These are phyloP conservation scores for Threskiornis aethiopicus DNA, from an alignment of 2,797 vertebrate species.

Conservation along the genomic window DNA sequence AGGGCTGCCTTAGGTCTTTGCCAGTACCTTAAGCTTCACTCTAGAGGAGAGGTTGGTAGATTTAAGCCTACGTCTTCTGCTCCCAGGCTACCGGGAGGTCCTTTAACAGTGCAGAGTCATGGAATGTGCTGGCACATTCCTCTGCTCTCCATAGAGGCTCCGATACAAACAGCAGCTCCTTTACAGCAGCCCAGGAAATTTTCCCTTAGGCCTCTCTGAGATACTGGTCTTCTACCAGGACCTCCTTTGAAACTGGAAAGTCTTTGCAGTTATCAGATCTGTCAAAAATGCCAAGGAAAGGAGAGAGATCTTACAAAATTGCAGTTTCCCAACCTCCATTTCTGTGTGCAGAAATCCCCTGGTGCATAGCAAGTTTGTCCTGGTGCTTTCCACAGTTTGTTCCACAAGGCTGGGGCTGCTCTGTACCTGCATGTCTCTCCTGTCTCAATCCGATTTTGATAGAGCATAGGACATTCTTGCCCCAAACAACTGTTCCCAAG, in stretches of 20 bases:
- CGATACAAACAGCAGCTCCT: background rate
- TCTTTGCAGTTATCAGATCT: background rate
- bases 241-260: background rate
- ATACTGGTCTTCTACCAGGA: background rate
- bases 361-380: background rate
- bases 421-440: fast-evolving
- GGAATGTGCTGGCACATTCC: background rate
- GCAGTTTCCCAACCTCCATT: background rate
- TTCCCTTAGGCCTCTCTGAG: background rate
- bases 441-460: background rate
- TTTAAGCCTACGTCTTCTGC: background rate
- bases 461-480: background rate
- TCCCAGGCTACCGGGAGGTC: background rate
- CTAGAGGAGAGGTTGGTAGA: background rate
- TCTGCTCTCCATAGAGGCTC: background rate
- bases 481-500: background rate
- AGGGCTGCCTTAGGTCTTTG: background rate
- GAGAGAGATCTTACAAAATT: background rate
- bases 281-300: background rate
- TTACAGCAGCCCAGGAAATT: background rate
- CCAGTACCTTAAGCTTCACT: background rate
- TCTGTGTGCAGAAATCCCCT: background rate
- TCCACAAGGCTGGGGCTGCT: background rate
- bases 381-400: background rate
- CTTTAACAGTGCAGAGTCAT: background rate